Evolutionary conservation across 2,888 invertebrate genomes (phyloP), one percentile per base, ranked within the genome.

Genomic region (Dryobota labecula): DNA sequence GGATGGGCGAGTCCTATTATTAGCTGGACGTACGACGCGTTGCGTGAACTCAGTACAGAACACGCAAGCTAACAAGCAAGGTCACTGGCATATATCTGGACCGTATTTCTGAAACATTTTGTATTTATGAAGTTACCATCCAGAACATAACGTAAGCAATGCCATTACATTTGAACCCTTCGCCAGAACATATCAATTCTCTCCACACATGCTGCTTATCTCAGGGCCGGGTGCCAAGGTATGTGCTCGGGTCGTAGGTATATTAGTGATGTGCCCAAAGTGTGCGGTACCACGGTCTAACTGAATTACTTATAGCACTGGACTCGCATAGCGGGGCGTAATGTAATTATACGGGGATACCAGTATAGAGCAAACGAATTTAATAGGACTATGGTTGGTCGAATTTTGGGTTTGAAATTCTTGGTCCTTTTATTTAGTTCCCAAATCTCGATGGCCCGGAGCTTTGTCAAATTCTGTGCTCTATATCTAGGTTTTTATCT

Each of bases 291-390:
- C 27, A 36, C 36, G 20, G 45, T 57, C 20, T 75, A 84, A 84
- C 68, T 64, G 77, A 75, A 82, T 84, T 80, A 84, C 60, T 84
- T 69, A 82, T 41, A 54, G 20, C 24, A 51, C 47, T 38, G 72
- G 72, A 72, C 82, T 70, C 58, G 8, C 41, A 72, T 63, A 66
- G 68, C 33, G 30, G 63, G 47, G 8, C 38, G 41, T 47, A 82
- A 83, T 79, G 33, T 79, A 76, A 82, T 83, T 83, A 80, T 51
- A 54, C 49, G 15, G 57, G 63, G 58, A 64, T 70, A n/a, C n/a
- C n/a, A n/a, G n/a, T n/a, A 71, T 68, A 38, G 41, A 69, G 56
- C 56, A 70, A 71, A 67, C 54, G 65, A 72, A 57, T 81, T 83
- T 66, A 68, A 61, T 36, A 74, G 51, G 60, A 63, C 70, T 68